Conservation (phyloP, 2,888 invertebrate genomes). For the Drosophila nr. medialis region DNA sequence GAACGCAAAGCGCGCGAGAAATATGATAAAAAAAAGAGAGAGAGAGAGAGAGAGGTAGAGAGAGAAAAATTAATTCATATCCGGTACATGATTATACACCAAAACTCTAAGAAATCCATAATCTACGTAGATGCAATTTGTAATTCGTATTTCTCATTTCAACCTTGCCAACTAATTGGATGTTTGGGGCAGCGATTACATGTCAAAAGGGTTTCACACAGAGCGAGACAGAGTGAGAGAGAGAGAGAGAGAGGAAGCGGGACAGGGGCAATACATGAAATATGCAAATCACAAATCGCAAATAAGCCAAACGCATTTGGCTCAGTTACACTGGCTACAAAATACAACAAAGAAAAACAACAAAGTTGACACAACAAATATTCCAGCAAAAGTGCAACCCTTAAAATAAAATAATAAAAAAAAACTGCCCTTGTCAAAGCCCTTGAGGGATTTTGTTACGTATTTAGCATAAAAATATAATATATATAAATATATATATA, state of each 20-base stretch:
- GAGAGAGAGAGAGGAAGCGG: neutral
- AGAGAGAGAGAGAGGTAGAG: slow-evolving; percentile 12
- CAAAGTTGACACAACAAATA: slow-evolving; percentile 33
- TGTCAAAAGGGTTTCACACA: slow-evolving; percentile 26
- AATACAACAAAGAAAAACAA: neutral
- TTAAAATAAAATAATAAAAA: slow-evolving; percentile 38
- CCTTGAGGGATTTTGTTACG: slow-evolving; percentile 32
- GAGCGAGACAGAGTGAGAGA: too few relatives aligned
- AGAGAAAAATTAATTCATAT: slow-evolving; percentile 81
- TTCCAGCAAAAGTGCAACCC: slow-evolving; percentile 47
- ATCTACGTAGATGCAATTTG: slow-evolving; percentile 65
- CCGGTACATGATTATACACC: slow-evolving; percentile 81
- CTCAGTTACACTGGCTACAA: slow-evolving; percentile 48
- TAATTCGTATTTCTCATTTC: slow-evolving; percentile 62
- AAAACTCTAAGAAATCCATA: slow-evolving; percentile 77
- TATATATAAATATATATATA: slow-evolving; percentile 18
- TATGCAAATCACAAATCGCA: slow-evolving; percentile 70
- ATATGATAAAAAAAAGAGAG: slow-evolving; percentile 20
- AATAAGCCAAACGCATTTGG: slow-evolving; percentile 69
- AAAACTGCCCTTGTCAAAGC: neutral
- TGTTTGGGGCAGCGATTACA: slow-evolving; percentile 45
- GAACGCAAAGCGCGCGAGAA: slow-evolving; percentile 51
- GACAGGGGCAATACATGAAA: slow-evolving; percentile 40
- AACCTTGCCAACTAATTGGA: slow-evolving; percentile 48
- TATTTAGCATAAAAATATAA: slow-evolving; percentile 49